Evolutionary conservation across 1,140 invertebrate genomes (phyloP), one percentile per base, ranked within the genome.

Genomic region (Pseudomyrmex pallidus): DNA sequence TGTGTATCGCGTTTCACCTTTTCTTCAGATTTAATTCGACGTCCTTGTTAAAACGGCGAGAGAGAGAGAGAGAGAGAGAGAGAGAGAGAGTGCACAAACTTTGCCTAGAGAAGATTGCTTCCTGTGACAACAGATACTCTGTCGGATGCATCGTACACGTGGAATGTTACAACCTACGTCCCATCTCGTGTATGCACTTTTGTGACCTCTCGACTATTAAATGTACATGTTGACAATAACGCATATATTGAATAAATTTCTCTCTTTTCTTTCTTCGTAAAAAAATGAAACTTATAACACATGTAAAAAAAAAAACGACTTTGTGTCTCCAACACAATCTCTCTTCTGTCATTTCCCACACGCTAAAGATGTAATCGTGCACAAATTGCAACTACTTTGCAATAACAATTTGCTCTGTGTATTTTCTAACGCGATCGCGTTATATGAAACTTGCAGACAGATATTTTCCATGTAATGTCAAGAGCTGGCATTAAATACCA

Each of bases 211-310:
- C n/a, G 4, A 13, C 17, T 77, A 25, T 13, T 44, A 77, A 77
- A 77, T 57, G 63, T 77, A 35, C 25, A 35, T 35, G 35, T 35
- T 35, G 67, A 22, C 35, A 46, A 48, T 68, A 77, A 67, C n/a
- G 5, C 5, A 54, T 67, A 67, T 46, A 56, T 46, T 46, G 9
- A 68, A n/a, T 56, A n/a, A 7, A 20, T 64, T 66, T 22, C 13
- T 66, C 48, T 67, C 12, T 8, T 68, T 68, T 77, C 44, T 57
- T 4, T 46, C 10, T 15, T 1, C 46, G 2, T 44, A 2, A 15
- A 67, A 67, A 77, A 44, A 35, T 67, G 56, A 57, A 77, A 57
- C 44, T n/a, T 20, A 77, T 57, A 56, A 25, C 3, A 25, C 25
- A 25, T 25, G 3, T 25, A 25, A 25, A 25, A 25, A 25, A 25